Evolutionary conservation across 2,888 invertebrate species (phyloP).

Genomic region (Lasioglossum pauxillum): DNA sequence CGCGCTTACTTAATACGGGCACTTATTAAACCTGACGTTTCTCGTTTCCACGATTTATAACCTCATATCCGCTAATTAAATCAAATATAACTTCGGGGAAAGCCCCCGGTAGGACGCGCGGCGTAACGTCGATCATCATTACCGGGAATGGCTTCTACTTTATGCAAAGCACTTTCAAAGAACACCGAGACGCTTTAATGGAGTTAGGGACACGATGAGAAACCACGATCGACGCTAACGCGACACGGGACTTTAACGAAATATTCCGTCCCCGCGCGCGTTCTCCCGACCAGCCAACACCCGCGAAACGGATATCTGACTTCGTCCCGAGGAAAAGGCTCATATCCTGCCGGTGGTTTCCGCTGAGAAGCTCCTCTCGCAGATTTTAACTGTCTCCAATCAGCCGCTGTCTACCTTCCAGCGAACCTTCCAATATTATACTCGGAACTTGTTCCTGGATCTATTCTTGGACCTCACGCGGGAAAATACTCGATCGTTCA

Average conservation of each 20-base stretch:
- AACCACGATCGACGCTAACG: slow-evolving; percentile 60
- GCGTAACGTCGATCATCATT: slow-evolving; percentile 64
- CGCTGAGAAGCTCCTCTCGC: background rate
- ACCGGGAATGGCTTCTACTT: slow-evolving; percentile 58
- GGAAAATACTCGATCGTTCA: background rate
- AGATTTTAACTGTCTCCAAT: background rate
- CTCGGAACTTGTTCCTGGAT: background rate
- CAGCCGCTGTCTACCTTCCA: background rate
- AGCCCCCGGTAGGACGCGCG: slow-evolving; percentile 31
- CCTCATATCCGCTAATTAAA: slow-evolving; percentile 64
- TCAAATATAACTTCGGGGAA: slow-evolving; percentile 63
- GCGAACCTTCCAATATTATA: background rate
- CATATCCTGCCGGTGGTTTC: background rate
- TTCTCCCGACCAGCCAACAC: background rate
- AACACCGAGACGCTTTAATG: slow-evolving; percentile 59
- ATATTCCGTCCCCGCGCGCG: slow-evolving; percentile 16
- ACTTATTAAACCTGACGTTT: slow-evolving; percentile 59
- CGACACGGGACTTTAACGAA: slow-evolving; percentile 49
- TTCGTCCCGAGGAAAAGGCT: background rate
- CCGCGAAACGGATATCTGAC: background rate
- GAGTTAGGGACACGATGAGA: slow-evolving; percentile 55
- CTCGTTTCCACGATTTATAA: slow-evolving; percentile 64
- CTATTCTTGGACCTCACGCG: background rate
- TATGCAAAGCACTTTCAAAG: slow-evolving; percentile 64
- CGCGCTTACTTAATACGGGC: slow-evolving; percentile 55